Conservation (phyloP, 2,797 vertebrate species). For the Octomys mimax region DNA sequence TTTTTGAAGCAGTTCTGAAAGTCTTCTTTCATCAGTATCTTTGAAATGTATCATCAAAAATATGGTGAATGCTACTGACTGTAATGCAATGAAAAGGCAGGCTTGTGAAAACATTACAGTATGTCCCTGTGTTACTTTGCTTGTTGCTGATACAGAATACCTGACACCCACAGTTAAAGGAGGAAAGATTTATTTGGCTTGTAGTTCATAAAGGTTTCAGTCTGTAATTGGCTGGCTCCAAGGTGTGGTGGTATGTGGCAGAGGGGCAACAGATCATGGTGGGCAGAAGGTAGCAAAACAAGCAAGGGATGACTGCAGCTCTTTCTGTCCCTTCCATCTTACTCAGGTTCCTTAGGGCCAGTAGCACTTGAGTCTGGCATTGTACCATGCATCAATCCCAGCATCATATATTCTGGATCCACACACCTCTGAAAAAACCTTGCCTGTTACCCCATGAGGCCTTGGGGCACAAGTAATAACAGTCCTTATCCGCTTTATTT, state of each 20-base stretch:
- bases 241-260: neutral
- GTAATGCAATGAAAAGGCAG: neutral
- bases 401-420: neutral
- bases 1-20: neutral
- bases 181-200: neutral
- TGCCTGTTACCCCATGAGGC: neutral
- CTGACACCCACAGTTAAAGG: neutral
- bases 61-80: neutral
- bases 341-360: neutral
- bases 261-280: neutral
- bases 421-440: neutral
- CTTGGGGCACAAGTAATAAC: neutral
- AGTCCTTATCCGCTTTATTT: neutral
- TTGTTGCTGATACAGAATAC: neutral
- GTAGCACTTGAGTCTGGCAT: neutral
- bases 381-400: neutral
- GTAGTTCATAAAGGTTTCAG: neutral
- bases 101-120: neutral
- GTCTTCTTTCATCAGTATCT: neutral
- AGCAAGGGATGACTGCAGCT: neutral
- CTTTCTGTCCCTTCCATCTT: neutral
- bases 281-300: neutral
- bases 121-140: neutral
- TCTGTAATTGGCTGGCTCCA: neutral
- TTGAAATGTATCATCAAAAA: neutral